phyloP scores from a whole-genome alignment of 2,113 vertebrate genomes.

The Indri indri region DNA sequence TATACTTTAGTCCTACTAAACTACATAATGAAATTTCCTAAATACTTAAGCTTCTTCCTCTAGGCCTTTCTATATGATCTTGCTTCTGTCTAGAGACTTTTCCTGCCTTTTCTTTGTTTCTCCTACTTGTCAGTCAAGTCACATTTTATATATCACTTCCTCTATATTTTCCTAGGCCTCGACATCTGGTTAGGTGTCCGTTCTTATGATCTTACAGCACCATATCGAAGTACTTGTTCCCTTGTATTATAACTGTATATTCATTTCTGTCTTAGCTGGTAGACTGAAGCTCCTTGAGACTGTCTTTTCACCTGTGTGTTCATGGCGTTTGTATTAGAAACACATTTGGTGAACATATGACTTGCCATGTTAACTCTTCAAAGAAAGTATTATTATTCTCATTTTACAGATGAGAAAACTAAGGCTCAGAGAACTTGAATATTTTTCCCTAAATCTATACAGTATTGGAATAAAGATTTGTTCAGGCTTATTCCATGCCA shows the following conservation, averaged over 20 bases:
- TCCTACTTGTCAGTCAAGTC: background rate
- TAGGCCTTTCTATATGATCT: background rate
- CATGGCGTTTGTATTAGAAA: background rate
- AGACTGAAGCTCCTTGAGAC: background rate
- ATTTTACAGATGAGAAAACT: constrained; percentile 19
- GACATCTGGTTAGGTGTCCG: background rate
- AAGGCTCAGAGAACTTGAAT: background rate
- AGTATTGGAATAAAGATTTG: background rate
- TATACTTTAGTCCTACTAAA: background rate
- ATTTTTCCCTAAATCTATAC: background rate
- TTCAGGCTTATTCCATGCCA: background rate
- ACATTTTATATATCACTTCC: background rate
- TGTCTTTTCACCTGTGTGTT: background rate
- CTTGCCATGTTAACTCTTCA: background rate
- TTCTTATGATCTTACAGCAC: background rate
- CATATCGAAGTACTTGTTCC: background rate
- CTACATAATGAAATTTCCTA: background rate
- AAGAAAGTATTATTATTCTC: background rate
- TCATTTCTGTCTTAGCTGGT: background rate
- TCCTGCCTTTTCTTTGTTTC: background rate
- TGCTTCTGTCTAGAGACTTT: background rate
- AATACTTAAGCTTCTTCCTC: background rate
- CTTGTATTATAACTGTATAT: background rate
- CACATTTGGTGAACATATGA: background rate
- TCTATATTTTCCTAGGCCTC: background rate